Base-by-base conservation (phyloP, 2,113 vertebrate genomes). In the Ceratotherium simum region DNA sequence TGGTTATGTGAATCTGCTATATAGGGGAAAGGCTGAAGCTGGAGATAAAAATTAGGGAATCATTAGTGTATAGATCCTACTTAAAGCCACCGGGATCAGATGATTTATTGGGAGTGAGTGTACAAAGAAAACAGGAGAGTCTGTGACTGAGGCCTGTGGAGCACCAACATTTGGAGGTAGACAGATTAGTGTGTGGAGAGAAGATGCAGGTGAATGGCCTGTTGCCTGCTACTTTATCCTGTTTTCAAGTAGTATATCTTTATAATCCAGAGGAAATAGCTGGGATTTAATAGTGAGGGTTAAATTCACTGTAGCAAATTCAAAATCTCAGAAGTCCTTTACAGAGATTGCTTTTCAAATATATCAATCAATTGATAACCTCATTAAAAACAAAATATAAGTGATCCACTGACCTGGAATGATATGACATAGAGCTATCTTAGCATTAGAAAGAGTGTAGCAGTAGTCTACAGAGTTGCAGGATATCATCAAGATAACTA, bases 291-390 rank as follows among this genome's bases (percentile, higher is more conserved):
- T 25, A 51, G 39, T 70, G 62, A 82, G 33, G 79, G 64, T 81
- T 94, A 60, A 70, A 46, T 70, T 67, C 31, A 56, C 10, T 64
- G 12, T 31, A 42, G 46, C 64, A 42, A 21, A 78, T 83, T 56
- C 8, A 12, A 91, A 92, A 64, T 54, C 60, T 92, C 69, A 89
- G 62, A 89, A 56, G 10, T 69, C 20, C 42, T 79, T 69, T 76
- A 69, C n/a, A 83, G 51, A 18, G 36, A 72, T 56, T 82, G 29
- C 27, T 86, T 95, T 88, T 78, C 54, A 92, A 89, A 90, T 46
- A 65, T 23, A 84, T 78, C 46, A 48, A 60, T n/a, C 78, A 88
- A 83, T 46, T 39, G 13, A 87, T 42, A 79, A 72, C 16, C 12
- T 54, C 27, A 81, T 31, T 78, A 76, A 62, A 94, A 82, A 56